Conservation (phyloP, 2,113 vertebrate species). For the Deroptyus accipitrinus region DNA sequence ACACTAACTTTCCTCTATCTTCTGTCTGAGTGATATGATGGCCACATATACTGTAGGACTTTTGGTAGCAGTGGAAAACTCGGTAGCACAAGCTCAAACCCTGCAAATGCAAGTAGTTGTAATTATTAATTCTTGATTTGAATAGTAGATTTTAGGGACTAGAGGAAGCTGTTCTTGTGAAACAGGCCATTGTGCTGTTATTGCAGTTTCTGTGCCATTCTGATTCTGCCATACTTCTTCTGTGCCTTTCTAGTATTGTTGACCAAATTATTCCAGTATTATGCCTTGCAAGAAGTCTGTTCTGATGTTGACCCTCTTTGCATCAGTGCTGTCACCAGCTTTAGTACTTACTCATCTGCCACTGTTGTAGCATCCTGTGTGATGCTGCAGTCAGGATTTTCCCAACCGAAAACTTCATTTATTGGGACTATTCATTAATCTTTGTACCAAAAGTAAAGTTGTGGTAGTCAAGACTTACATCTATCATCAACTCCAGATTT, state of each 20-base stretch:
- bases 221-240: background rate
- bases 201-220: background rate
- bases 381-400: background rate
- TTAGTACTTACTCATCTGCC: background rate
- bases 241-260: background rate
- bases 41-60: background rate
- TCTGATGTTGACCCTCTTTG: background rate
- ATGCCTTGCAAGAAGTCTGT: background rate
- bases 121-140: background rate
- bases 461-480: background rate
- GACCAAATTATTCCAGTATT: background rate
- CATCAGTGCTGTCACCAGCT: background rate
- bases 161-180: background rate
- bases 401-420: background rate
- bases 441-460: background rate
- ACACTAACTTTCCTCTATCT: background rate
- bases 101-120: background rate
- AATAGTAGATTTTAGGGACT: background rate
- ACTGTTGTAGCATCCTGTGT: background rate
- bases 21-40: background rate
- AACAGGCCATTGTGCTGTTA: background rate
- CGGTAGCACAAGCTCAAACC: background rate
- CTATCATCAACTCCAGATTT: background rate
- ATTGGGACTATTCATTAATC: background rate
- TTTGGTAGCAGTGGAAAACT: background rate